phyloP scores from a whole-genome alignment of 1,140 invertebrate species.

The Cataglyphis hispanica region DNA sequence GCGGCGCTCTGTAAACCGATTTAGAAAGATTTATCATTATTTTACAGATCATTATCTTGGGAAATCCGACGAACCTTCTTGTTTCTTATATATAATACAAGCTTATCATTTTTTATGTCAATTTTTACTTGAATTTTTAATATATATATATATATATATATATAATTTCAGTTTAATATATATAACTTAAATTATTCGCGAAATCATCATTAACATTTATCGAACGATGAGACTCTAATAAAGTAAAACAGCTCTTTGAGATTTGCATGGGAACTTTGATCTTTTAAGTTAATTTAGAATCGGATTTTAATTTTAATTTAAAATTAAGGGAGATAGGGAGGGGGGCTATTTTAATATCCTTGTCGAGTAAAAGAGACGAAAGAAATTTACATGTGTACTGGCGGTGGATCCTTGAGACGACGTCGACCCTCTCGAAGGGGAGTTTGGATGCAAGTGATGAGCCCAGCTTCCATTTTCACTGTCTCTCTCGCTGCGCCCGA shows the following conservation, averaged over 20 bases:
- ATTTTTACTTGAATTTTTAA: neutral
- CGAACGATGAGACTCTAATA: neutral
- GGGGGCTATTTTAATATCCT: neutral
- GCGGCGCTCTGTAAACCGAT: slow-evolving; percentile 89
- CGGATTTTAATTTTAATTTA: neutral
- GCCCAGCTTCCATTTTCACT: slow-evolving; percentile 84
- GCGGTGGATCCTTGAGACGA: slow-evolving; percentile 92
- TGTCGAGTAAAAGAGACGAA: neutral
- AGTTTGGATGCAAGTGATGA: slow-evolving; percentile 82
- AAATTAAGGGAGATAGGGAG: neutral
- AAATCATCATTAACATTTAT: neutral
- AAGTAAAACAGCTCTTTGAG: neutral
- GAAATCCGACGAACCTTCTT: neutral
- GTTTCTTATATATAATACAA: neutral
- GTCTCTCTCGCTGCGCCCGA: slow-evolving; percentile 84
- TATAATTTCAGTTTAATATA: neutral
- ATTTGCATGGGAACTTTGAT: neutral
- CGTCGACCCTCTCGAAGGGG: slow-evolving; percentile 88
- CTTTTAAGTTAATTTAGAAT: neutral
- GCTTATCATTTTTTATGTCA: neutral
- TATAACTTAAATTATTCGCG: neutral
- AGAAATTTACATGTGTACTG: slow-evolving; percentile 91
- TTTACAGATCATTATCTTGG: neutral
- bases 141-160: no score
- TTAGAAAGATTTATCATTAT: neutral